phyloP scores from a whole-genome alignment of 1,140 invertebrate genomes.

The Cecropterus lyciades region DNA sequence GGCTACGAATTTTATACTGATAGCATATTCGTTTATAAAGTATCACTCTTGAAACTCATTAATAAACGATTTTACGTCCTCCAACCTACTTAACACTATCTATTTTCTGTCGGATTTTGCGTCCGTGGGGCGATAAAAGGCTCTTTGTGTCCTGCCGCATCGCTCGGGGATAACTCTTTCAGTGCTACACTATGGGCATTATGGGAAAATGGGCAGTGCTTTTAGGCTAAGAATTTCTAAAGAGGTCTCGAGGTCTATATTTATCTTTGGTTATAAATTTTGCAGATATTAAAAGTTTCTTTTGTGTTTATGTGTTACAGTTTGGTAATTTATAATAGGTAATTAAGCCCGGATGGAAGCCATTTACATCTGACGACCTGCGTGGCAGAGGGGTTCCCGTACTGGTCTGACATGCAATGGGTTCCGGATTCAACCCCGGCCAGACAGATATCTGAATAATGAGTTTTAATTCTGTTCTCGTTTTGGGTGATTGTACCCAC shows the following conservation, averaged over 20 bases:
- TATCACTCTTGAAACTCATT: constrained; percentile 16
- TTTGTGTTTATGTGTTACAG: too few species aligned
- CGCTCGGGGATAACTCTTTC: constrained; percentile 64
- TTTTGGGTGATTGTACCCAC: too few species aligned
- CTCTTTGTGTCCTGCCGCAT: constrained; percentile 50
- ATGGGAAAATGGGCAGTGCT: constrained; percentile 52
- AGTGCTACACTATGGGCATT: constrained; percentile 54
- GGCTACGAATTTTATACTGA: not conserved
- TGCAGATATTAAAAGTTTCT: too few species aligned
- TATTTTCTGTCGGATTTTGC: constrained; percentile 35
- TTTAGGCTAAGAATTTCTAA: constrained; percentile 50
- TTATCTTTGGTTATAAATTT: constrained; percentile 4
- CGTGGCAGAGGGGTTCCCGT: too few species aligned
- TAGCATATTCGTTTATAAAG: constrained; percentile 1
- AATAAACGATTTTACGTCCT: constrained; percentile 29
- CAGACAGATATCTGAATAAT: too few species aligned
- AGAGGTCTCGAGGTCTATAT: constrained; percentile 37
- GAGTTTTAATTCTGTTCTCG: too few species aligned
- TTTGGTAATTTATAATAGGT: too few species aligned
- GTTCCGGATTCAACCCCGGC: too few species aligned
- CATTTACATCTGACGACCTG: too few species aligned
- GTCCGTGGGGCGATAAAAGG: constrained; percentile 36
- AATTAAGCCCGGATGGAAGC: too few species aligned
- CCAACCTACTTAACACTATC: constrained; percentile 33
- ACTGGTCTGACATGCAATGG: too few species aligned